Base-by-base conservation (phyloP, 1,140 invertebrate genomes). In the Linepithema humile region DNA sequence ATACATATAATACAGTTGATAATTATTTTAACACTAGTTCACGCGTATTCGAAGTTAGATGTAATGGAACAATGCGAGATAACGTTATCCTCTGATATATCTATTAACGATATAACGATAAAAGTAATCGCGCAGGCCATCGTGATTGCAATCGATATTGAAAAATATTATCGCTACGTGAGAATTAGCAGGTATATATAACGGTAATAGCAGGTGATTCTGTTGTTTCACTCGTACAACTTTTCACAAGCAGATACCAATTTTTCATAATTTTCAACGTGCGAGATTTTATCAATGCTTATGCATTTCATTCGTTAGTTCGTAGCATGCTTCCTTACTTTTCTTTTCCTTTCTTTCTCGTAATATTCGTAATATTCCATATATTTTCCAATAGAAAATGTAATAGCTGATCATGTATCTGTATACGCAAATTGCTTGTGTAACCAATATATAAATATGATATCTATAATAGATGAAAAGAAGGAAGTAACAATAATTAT, bases 111-210 rank as follows among this genome's bases (percentile, higher is more conserved):
- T 40, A 45, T 20, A 29, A 73, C 20, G 85, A 88, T 86, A 87
- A 85, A 83, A 29, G 1, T 26, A 5, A 1, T 10, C 17, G 12
- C 9, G 4, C 29, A 17, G 20, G 35, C 45, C 40, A 74, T 83
- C 45, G 38, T 40, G 17, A 17, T 38, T 3, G 15, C 10, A 60
- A 64, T 82, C 15, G 38, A 23, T 72, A 88, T 87, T 82, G 15
- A 67, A 38, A 43, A 80, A 48, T 20, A 32, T 88, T 88, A 88
- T 88, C 86, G 55, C 73, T 87, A 88, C 86, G 86, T 88, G 82
- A 65, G 82, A 60, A n/a, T 45, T 50, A 48, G 15, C 86, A 86
- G 43, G 45, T 12, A 12, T 12, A 83, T 82, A 17, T 23, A n/a
- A n/a, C n/a, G 59, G 10, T 38, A 62, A 23, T 7, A 72, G 26